Base-by-base conservation (phyloP, 2,888 invertebrate species). In the Iselma pallidipennis region DNA sequence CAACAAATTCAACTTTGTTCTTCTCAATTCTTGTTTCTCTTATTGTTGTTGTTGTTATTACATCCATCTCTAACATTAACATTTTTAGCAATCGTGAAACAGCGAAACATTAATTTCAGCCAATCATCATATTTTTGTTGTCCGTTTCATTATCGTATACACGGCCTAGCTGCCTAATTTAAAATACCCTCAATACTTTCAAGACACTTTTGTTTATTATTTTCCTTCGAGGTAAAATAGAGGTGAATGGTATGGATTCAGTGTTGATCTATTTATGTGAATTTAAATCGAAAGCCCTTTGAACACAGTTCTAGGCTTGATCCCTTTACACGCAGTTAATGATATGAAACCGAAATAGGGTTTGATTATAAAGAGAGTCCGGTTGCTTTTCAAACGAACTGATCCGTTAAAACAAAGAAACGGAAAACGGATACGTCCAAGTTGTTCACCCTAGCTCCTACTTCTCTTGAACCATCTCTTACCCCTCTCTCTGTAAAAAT, bases 391-490 rank as follows among this genome's bases (percentile, higher is more conserved):
- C 19, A 31, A 25, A 33, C 10, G 21, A 58, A 57, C 42, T 48
- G 55, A 57, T 31, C 62, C 51, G 57, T 49, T n/a, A 28, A 58
- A 58, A 58, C 62, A 62, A 62, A 62, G 58, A 55, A 52, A 61
- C 49, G 37, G 54, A 14, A 59, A 55, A 52, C 50, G 51, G 51
- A 60, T 60, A 61, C 55, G 58, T 54, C 33, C 45, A 48, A 58
- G 55, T 58, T 62, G 58, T 62, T 50, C 28, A 7, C 2, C 16
- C 33, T 14, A 33, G 4, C 16, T 14, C 2, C 37, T 37, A 16
- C 7, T 37, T 16, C 2, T 37, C 7, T 14, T 21, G 2, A 10
- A 10, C 6, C 16, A 37, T 7, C 16, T 12, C n/a, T 1, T 9
- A 16, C 16, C 4, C 1, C 14, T 2, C 1, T 21, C 9, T 1